phyloP scores from a whole-genome alignment of 2,888 invertebrate genomes.

The Drosophila rubida region DNA sequence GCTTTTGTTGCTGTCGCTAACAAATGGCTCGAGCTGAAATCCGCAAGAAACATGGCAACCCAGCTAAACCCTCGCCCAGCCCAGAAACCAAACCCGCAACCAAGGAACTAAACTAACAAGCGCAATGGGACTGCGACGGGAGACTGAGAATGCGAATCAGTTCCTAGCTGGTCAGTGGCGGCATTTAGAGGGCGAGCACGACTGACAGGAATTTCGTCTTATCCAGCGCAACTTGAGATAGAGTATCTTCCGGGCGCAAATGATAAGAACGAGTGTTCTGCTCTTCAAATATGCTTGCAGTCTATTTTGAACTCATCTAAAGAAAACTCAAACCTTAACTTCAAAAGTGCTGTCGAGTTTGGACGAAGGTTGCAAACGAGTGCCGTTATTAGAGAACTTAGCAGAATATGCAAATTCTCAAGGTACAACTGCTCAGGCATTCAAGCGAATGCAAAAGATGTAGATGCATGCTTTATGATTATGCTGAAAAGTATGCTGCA shows the following conservation, averaged over 20 bases:
- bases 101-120: slow-evolving; percentile 59
- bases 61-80: slow-evolving; percentile 5
- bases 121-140: slow-evolving; percentile 41
- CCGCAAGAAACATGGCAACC: slow-evolving; percentile 46
- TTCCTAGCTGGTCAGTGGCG: slow-evolving; percentile 40
- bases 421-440: not conserved
- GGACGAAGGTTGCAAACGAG: no score
- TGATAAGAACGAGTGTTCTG: not conserved
- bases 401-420: no score
- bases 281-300: no score
- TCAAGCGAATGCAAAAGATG: not conserved
- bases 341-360: no score
- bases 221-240: not conserved
- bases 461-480: not conserved
- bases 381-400: no score
- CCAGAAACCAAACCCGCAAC: slow-evolving; percentile 21
- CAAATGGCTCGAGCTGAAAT: slow-evolving; percentile 52
- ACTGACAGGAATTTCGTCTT: not conserved
- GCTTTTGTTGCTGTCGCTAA: slow-evolving; percentile 43
- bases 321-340: no score
- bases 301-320: no score
- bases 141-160: slow-evolving; percentile 12
- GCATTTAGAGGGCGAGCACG: not conserved
- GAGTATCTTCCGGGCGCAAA: not conserved
- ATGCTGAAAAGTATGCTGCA: not conserved